Percentiles rank a stretch among this genome's conserved stretches.
These are phyloP conservation scores for Aphelinus certus DNA, from an alignment of 1,140 invertebrate genomes.

Conservation along the genomic window DNA sequence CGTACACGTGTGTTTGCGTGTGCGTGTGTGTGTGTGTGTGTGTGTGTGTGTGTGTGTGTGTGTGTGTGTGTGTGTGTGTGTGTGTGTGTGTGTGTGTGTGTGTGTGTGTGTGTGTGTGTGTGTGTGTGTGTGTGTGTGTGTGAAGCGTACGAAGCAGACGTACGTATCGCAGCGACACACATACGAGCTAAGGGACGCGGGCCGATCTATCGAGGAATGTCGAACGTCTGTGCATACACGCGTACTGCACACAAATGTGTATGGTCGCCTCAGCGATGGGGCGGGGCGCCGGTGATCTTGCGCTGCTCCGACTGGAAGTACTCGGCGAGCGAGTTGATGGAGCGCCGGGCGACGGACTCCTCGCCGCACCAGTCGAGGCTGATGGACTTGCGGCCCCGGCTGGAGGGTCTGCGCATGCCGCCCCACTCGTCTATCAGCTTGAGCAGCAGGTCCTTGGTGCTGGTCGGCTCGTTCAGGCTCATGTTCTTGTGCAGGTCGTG, in stretches of 20 bases:
- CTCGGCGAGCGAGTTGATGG: constrained; percentile 63
- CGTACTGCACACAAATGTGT: too few relatives aligned
- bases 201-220: constrained; percentile 16
- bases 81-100: too few relatives aligned
- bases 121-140: too few relatives aligned
- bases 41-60: too few relatives aligned
- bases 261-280: too few relatives aligned
- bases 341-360: constrained; percentile 58
- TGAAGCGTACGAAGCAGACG: too few relatives aligned
- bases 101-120: too few relatives aligned
- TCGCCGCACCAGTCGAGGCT: constrained; percentile 62
- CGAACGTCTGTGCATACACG: background rate
- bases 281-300: constrained; percentile 37
- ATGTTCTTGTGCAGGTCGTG: constrained; percentile 57
- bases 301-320: constrained; percentile 62
- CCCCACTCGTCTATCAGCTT: constrained; percentile 77
- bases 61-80: too few relatives aligned
- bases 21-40: too few relatives aligned
- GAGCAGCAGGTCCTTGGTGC: constrained; percentile 77
- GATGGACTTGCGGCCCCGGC: constrained; percentile 55
- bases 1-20: too few relatives aligned
- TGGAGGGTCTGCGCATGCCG: constrained; percentile 64
- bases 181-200: background rate
- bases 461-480: constrained; percentile 62
- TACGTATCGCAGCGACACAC: background rate